phyloP scores from a whole-genome alignment of 2,888 invertebrate genomes.

The Agrochola litura region DNA sequence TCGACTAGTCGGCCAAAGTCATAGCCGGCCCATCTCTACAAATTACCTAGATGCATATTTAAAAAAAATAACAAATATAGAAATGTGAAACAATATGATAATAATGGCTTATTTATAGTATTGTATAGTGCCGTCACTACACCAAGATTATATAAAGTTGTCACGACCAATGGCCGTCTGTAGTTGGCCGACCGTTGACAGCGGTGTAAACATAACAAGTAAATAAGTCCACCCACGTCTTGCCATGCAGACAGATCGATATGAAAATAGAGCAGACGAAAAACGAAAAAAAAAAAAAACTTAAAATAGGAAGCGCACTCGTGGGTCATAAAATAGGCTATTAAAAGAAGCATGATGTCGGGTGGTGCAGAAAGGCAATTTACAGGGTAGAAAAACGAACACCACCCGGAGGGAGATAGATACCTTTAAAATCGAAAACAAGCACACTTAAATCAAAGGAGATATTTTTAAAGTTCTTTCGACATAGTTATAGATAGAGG shows the following conservation, averaged over 20 bases:
- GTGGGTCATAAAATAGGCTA: conserved; percentile 42
- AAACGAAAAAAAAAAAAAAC: conserved; percentile 9
- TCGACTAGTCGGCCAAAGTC: background rate
- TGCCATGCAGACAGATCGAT: conserved; percentile 37
- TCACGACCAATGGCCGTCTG: conserved; percentile 33
- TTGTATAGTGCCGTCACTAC: background rate
- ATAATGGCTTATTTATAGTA: background rate
- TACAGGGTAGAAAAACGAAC: conserved; percentile 1
- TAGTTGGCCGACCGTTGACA: conserved; percentile 10
- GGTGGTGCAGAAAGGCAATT: background rate
- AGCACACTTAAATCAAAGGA: background rate
- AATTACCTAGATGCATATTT: background rate
- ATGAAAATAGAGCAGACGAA: conserved; percentile 21
- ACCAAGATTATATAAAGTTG: conserved; percentile 28
- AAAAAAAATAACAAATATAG: background rate
- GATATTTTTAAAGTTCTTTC: background rate
- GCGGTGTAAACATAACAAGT: conserved; percentile 19
- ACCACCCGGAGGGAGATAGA: background rate
- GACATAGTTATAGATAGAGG: background rate
- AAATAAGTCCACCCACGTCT: conserved; percentile 25
- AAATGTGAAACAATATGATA: background rate
- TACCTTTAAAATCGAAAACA: background rate
- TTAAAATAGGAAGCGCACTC: conserved; percentile 23
- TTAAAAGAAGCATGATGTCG: conserved; percentile 38
- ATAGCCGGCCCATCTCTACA: background rate